Percentiles rank a stretch among this genome's conserved stretches.
Evolutionary conservation across 2,113 vertebrate genomes (phyloP).

Genomic region (Struthidea cinerea): DNA sequence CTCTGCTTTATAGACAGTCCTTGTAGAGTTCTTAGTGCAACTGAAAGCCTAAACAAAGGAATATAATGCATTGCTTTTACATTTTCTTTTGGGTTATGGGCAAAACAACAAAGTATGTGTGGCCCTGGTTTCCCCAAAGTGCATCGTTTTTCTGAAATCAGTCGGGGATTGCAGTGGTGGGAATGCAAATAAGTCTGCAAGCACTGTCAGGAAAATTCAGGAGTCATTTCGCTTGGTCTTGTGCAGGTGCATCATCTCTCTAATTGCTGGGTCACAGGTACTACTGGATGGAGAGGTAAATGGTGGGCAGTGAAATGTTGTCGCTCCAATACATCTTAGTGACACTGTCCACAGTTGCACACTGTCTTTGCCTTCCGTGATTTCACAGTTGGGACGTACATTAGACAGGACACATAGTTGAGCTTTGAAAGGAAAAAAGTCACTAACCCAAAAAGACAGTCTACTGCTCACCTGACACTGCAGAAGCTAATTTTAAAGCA

Average conservation of each 20-base stretch:
- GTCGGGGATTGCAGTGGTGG: background rate
- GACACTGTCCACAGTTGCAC: background rate
- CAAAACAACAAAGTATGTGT: background rate
- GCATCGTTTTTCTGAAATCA: background rate
- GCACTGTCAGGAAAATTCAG: background rate
- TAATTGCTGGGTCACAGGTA: background rate
- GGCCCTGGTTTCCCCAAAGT: background rate
- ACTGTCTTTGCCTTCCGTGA: background rate
- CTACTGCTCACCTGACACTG: background rate
- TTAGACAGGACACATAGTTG: background rate
- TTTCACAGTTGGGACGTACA: background rate
- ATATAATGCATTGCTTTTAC: background rate
- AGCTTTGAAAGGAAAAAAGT: background rate
- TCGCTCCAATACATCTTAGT: fast-evolving
- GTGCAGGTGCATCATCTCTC: background rate
- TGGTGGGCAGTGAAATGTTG: background rate
- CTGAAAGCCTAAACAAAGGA: background rate
- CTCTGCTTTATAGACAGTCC: background rate
- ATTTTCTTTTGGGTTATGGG: background rate
- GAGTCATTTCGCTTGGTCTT: background rate
- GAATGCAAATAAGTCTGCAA: background rate
- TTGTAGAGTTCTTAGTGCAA: background rate
- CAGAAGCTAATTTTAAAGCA: background rate
- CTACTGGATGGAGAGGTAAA: background rate
- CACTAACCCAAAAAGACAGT: background rate